Percentiles rank a stretch among this genome's conserved stretches.
Evolutionary conservation across 2,113 vertebrate species (phyloP).

Genomic region (Megaceryle torquata): DNA sequence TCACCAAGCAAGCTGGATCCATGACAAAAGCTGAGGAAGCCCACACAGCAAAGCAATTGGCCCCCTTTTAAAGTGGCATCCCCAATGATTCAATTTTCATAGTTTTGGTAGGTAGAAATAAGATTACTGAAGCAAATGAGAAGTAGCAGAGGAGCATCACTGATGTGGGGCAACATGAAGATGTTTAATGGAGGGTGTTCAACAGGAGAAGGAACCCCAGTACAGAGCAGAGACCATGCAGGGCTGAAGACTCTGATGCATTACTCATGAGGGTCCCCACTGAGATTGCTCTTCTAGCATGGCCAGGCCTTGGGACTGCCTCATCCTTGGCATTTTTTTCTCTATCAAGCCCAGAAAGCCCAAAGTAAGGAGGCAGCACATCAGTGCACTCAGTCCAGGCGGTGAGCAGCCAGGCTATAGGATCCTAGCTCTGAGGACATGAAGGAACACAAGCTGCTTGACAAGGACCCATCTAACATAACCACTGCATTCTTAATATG

Average conservation of each 20-base stretch:
- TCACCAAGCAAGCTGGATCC: background rate
- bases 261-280: rapidly evolving
- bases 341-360: background rate
- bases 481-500: background rate
- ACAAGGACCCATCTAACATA: background rate
- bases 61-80: background rate
- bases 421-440: background rate
- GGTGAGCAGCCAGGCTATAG: background rate
- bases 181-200: background rate
- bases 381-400: too few species aligned
- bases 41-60: background rate
- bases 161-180: background rate
- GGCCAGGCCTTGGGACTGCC: background rate
- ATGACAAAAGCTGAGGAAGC: background rate
- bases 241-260: background rate
- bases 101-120: background rate
- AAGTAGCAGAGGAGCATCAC: background rate
- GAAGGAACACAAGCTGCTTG: rapidly evolving
- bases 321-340: background rate
- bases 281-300: background rate
- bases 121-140: background rate
- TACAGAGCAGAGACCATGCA: background rate
- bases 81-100: background rate
- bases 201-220: background rate
- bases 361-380: background rate